Evolutionary conservation across 2,797 vertebrate species (phyloP).

Genomic region (Chelonia mydas): DNA sequence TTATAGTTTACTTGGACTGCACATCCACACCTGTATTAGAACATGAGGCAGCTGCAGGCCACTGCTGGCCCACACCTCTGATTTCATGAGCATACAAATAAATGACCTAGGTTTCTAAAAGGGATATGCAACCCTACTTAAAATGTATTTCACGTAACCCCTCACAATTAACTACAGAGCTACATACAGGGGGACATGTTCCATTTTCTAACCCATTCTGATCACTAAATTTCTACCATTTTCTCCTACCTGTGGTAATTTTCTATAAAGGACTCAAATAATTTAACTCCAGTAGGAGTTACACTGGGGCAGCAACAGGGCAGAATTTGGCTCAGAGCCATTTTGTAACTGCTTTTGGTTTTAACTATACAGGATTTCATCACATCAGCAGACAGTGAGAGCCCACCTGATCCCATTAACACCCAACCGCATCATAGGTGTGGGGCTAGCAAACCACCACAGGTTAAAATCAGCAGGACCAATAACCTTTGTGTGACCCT

Average conservation of each 20-base stretch:
- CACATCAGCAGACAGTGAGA: neutral
- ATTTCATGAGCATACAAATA: too few species aligned
- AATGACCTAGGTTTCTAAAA: too few species aligned
- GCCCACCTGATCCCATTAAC: neutral
- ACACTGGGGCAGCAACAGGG: neutral
- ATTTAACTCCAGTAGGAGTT: neutral
- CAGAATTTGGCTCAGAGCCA: neutral
- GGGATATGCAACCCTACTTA: too few species aligned
- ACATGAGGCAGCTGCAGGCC: too few species aligned
- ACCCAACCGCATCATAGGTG: neutral
- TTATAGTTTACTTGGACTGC: neutral
- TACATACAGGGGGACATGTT: rapidly evolving
- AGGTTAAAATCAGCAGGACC: too few species aligned
- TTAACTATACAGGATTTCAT: neutral
- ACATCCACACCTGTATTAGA: too few species aligned
- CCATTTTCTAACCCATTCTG: neutral
- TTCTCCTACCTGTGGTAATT: neutral
- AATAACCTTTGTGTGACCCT: too few species aligned
- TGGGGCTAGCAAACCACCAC: too few species aligned
- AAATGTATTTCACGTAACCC: too few species aligned
- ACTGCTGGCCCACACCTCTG: too few species aligned
- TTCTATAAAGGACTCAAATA: rapidly evolving
- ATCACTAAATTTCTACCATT: neutral
- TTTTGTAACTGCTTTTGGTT: neutral
- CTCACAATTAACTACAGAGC: too few species aligned